Evolutionary conservation across 2,797 vertebrate genomes (phyloP).

Genomic region (Apodemus agrarius): DNA sequence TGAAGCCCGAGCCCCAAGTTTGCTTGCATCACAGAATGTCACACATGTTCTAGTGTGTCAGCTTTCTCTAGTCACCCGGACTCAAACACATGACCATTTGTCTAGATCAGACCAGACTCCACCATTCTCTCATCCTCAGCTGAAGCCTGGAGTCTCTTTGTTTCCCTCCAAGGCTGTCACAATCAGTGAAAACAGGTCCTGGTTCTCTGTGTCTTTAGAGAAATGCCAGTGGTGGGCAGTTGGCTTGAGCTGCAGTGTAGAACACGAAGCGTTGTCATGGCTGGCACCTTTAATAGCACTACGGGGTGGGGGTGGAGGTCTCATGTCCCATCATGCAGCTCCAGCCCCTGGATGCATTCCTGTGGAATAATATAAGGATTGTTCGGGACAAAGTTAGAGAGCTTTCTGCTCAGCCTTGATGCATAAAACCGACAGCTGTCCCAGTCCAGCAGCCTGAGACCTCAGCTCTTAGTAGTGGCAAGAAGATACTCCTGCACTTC

Average conservation of each 20-base stretch:
- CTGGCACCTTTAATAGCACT: not conserved
- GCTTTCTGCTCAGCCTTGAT: not conserved
- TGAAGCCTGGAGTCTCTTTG: accelerated
- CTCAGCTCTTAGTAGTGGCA: not conserved
- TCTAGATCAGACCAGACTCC: not conserved
- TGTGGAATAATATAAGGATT: not conserved
- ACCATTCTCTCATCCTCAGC: not conserved
- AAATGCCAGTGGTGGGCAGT: not conserved
- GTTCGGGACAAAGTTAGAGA: not conserved
- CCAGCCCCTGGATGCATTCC: not conserved
- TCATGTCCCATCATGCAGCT: not conserved
- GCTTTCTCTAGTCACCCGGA: not conserved
- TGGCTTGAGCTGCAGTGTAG: not conserved
- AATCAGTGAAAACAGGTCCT: not conserved
- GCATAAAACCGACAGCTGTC: accelerated
- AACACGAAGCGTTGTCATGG: not conserved
- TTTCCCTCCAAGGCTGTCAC: accelerated
- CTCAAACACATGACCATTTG: not conserved
- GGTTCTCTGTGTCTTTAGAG: not conserved
- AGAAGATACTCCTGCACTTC: accelerated
- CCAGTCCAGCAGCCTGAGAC: not conserved
- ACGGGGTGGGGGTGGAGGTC: not conserved
- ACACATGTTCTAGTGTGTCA: too few species aligned
- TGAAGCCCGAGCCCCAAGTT: not conserved
- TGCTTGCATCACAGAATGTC: too few species aligned